These are phyloP conservation scores for Drosophila neocordata DNA, from an alignment of 1,140 invertebrate genomes.

Conservation along the genomic window DNA sequence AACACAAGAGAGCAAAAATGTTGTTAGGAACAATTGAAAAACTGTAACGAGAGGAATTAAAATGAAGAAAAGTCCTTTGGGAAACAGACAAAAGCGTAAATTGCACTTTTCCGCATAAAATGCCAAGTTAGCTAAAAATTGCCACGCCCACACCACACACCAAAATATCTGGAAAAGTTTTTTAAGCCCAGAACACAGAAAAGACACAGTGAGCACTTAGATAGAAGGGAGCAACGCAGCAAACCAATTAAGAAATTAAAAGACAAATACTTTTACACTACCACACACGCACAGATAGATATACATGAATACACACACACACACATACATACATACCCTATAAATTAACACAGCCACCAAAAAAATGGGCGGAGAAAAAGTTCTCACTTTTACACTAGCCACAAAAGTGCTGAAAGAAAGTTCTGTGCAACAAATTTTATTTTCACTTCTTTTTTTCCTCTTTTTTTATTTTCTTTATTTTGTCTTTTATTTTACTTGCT, in stretches of 20 bases:
- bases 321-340: slow-evolving; percentile 35
- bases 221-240: slow-evolving; percentile 39
- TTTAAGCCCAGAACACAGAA: slow-evolving; percentile 1
- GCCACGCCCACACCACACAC: slow-evolving; percentile 19
- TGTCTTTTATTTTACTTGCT: slow-evolving; percentile 16
- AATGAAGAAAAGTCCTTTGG: slow-evolving; percentile 15
- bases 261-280: slow-evolving; percentile 69
- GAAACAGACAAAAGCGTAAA: slow-evolving; percentile 43
- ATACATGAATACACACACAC: neutral
- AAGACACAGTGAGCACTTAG: slow-evolving; percentile 3
- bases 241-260: slow-evolving; percentile 80
- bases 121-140: slow-evolving; percentile 44
- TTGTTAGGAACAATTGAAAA: neutral
- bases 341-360: slow-evolving; percentile 63
- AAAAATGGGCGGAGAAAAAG: slow-evolving; percentile 39
- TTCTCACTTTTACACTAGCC: slow-evolving; percentile 68
- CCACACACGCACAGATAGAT: slow-evolving; percentile 2
- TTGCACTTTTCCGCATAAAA: slow-evolving; percentile 51
- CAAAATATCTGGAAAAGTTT: slow-evolving; percentile 8
- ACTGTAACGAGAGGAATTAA: slow-evolving; percentile 26
- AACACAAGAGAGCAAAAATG: neutral
- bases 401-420: slow-evolving; percentile 71
- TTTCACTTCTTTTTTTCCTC: slow-evolving; percentile 37
- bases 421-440: slow-evolving; percentile 68
- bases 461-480: slow-evolving; percentile 14